These are phyloP conservation scores for Halocaridina rubra DNA, from an alignment of 2,888 invertebrate species.

Conservation along the genomic window DNA sequence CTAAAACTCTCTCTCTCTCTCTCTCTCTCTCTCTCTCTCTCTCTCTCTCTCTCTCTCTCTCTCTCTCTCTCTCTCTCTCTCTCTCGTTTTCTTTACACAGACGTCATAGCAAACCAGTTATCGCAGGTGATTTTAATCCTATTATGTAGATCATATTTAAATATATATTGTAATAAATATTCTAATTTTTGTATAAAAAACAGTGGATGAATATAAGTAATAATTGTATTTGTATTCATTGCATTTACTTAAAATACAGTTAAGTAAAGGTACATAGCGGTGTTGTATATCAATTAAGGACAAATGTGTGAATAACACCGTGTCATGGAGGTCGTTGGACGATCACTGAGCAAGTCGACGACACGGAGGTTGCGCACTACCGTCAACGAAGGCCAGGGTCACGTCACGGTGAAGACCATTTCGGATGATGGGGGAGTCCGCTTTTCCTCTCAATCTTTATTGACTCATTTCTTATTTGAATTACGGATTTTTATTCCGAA, in stretches of 20 bases:
- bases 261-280: neutral
- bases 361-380: neutral
- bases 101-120: neutral
- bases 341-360: neutral
- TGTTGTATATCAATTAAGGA: neutral
- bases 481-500: too few species aligned
- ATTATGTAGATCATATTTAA: too few species aligned
- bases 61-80: neutral
- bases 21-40: neutral
- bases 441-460: too few species aligned
- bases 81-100: neutral
- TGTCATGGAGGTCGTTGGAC: neutral
- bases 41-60: conserved; percentile 12
- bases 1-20: neutral
- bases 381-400: conserved; percentile 47
- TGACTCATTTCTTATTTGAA: too few species aligned
- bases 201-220: too few species aligned
- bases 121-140: too few species aligned
- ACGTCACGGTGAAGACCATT: conserved; percentile 46
- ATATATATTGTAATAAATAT: too few species aligned
- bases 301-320: neutral
- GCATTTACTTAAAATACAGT: neutral
- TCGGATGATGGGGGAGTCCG: conserved; percentile 18
- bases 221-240: neutral
- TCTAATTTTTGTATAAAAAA: too few species aligned